Evolutionary conservation across 2,113 vertebrate genomes (phyloP), one percentile per base, ranked within the genome.

Genomic region (Colossoma macropomum): DNA sequence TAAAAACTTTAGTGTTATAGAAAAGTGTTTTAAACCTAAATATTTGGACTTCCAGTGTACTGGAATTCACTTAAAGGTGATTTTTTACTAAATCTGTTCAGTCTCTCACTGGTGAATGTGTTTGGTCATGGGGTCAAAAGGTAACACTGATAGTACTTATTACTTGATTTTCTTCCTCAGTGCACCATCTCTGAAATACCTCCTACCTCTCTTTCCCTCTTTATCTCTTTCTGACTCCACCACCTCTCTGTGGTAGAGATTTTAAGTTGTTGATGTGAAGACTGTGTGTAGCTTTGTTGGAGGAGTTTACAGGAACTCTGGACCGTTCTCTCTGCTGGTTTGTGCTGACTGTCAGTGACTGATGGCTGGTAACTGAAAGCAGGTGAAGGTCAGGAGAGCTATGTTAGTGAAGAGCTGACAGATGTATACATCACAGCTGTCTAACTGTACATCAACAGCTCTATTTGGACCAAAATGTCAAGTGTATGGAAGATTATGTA

Each of bases 81-180:
- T n/a, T n/a, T n/a, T n/a, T n/a, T n/a, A n/a, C 34, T 4, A 38
- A 38, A 38, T 38, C 3, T 38, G 34, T 38, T 21, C 16, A 56
- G 52, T 56, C 17, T 56, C 2, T 56, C 52, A 17, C 19, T 56
- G 52, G 52, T 56, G 52, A 56, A 56, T 4, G 52, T 56, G 13
- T 21, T 54, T 59, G 52, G 19, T 6, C 13, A 74, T 21, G 10
- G 30, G 70, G 45, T 52, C 70, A 50, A 19, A 10, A 7, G 41
- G 27, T 32, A 11, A 13, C 10, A 74, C 8, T 32, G 80, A 52
- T 16, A 41, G 34, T 54, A 28, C n/a, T 79, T 34, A 23, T 38
- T 48, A 13, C 41, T 45, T 11, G 10, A 8, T 16, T 74, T 84
- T 75, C 52, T 73, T 80, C 68, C 82, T 84, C 77, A 75, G 83